A percentile compares a stretch with the other conserved stretches of the same genome.
Conservation (phyloP, 2,888 invertebrate genomes). For the Pseudanteris insignis region DNA sequence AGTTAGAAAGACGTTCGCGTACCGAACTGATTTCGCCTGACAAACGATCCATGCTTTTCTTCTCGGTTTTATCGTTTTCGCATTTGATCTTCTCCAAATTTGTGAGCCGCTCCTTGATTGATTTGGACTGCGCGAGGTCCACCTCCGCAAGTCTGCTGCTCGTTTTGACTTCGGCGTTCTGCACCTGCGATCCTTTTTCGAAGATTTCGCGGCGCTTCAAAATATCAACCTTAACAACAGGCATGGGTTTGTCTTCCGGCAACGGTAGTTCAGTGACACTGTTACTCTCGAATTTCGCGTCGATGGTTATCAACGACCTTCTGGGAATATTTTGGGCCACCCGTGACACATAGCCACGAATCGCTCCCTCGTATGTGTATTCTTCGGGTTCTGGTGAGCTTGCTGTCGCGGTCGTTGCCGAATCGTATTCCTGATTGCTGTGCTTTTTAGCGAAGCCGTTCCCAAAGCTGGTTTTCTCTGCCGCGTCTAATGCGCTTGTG, state of each 20-base stretch:
- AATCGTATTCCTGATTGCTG: slow-evolving; percentile 72
- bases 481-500: slow-evolving; percentile 46
- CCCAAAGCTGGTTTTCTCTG: slow-evolving; percentile 55
- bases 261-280: slow-evolving; percentile 55
- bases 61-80: slow-evolving; percentile 66
- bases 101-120: slow-evolving; percentile 78
- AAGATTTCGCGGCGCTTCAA: slow-evolving; percentile 84
- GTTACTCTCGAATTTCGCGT: slow-evolving; percentile 60
- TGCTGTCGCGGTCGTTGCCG: slow-evolving; percentile 74
- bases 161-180: slow-evolving; percentile 55
- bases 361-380: slow-evolving; percentile 88
- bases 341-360: slow-evolving; percentile 84
- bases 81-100: slow-evolving; percentile 75
- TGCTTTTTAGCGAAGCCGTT: slow-evolving; percentile 57
- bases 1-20: slow-evolving; percentile 72
- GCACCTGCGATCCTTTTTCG: slow-evolving; percentile 72
- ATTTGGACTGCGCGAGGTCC: slow-evolving; percentile 74
- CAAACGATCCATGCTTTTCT: slow-evolving; percentile 66
- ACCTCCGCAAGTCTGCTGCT: slow-evolving; percentile 67
- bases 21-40: slow-evolving; percentile 74
- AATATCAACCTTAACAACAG: slow-evolving; percentile 79
- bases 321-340: slow-evolving; percentile 68
- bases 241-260: slow-evolving; percentile 70
- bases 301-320: slow-evolving; percentile 57
- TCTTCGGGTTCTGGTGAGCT: slow-evolving; percentile 79